Percentiles rank a stretch among this genome's conserved stretches.
Conservation (phyloP, 2,113 vertebrate genomes). For the Trematocara macrostoma region DNA sequence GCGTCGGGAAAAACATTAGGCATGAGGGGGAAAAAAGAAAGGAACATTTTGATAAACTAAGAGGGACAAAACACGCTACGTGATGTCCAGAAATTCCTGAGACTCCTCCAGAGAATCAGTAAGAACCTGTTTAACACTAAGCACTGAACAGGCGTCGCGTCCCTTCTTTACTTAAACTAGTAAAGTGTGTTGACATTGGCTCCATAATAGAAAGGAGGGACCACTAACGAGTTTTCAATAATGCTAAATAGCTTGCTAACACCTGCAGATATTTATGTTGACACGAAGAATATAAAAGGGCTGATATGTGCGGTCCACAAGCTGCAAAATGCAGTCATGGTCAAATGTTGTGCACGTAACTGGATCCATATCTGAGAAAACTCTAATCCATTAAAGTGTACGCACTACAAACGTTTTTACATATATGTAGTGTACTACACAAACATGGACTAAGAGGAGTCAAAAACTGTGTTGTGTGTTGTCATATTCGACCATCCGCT, state of each 20-base stretch:
- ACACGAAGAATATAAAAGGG: not conserved
- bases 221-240: not conserved
- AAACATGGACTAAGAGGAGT: not conserved
- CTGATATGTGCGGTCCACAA: not conserved
- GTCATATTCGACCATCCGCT: not conserved
- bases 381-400: not conserved
- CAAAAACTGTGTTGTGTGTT: not conserved
- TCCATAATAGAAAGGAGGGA: not conserved
- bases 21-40: not conserved
- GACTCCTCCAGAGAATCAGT: not conserved
- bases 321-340: not conserved
- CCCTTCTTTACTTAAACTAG: not conserved
- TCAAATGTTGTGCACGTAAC: not conserved
- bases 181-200: not conserved
- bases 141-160: not conserved
- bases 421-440: too few species aligned
- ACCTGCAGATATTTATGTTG: not conserved
- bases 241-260: not conserved
- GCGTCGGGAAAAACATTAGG: not conserved
- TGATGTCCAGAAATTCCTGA: not conserved
- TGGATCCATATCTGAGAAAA: not conserved
- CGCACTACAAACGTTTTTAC: rapidly evolving
- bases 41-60: conserved; percentile 1
- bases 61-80: not conserved
- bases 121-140: not conserved